Percentiles rank a stretch among this genome's conserved stretches.
These are phyloP conservation scores for Cliona cf. orientalis DNA, from an alignment of 37 sponge, comb jelly and placozoan species.

Conservation along the genomic window DNA sequence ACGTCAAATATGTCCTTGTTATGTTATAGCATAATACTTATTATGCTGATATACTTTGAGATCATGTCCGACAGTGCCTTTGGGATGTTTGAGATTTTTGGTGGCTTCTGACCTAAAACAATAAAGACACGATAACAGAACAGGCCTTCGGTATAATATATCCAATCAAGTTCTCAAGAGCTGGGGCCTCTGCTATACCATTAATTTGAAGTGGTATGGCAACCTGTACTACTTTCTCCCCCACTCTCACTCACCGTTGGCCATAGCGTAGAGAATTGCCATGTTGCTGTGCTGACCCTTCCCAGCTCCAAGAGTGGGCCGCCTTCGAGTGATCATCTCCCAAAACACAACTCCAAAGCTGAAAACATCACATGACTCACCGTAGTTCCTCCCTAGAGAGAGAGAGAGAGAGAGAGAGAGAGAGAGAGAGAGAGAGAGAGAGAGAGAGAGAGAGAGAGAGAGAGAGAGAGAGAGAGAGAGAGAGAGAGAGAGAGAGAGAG, in stretches of 20 bases:
- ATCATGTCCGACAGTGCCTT: conserved; percentile 51
- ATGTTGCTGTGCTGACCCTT: neutral
- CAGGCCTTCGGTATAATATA: neutral
- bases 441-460: conserved; percentile 20
- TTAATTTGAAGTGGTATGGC: too few relatives aligned
- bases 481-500: conserved; percentile 6
- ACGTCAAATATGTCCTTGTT: neutral
- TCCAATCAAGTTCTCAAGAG: too few relatives aligned
- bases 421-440: conserved; percentile 26
- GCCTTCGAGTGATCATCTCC: conserved; percentile 76
- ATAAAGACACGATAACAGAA: too few relatives aligned
- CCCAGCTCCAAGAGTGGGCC: conserved; percentile 39
- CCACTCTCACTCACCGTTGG: conserved; percentile 46
- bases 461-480: conserved; percentile 27
- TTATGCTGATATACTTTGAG: neutral
- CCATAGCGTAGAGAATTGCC: conserved; percentile 69
- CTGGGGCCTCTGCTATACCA: too few relatives aligned
- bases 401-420: conserved; percentile 3
- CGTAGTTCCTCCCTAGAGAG: conserved; percentile 61
- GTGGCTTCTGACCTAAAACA: conserved; percentile 60
- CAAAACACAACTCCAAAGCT: conserved; percentile 77
- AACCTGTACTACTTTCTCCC: too few relatives aligned
- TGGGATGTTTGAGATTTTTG: conserved; percentile 51
- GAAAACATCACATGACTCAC: conserved; percentile 68
- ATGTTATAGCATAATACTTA: neutral